Evolutionary conservation across 2,113 vertebrate genomes (phyloP).

Genomic region (Octodon degus): DNA sequence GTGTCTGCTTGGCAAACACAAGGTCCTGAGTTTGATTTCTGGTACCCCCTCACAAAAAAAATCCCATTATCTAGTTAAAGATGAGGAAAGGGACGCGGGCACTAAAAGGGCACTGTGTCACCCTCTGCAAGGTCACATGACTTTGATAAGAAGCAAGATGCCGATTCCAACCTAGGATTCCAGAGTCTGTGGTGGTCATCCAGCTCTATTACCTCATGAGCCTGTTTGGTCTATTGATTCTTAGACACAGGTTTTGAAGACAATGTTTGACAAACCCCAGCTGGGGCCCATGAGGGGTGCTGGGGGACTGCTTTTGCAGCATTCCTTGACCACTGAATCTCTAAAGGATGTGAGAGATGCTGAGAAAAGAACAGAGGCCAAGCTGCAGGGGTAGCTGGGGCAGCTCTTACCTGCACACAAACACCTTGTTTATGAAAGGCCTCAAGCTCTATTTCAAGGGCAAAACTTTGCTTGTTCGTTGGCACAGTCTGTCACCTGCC

Average conservation of each 20-base stretch:
- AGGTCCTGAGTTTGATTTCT: no score
- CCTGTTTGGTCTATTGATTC: neutral
- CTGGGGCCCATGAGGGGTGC: neutral
- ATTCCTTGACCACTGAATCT: neutral
- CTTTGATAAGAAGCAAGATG: neutral
- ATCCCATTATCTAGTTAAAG: neutral
- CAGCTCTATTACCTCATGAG: neutral
- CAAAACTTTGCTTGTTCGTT: neutral
- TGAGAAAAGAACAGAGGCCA: neutral
- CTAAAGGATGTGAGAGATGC: neutral
- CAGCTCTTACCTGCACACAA: neutral
- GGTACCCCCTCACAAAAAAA: no score
- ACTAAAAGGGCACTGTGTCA: neutral
- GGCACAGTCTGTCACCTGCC: neutral
- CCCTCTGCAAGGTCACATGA: neutral
- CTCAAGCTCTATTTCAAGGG: neutral
- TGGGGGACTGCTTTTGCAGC: neutral
- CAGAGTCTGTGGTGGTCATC: accelerated
- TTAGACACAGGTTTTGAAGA: neutral
- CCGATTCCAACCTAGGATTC: neutral
- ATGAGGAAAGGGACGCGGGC: neutral
- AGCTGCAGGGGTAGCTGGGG: neutral
- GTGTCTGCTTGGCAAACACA: no score
- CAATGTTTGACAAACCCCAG: neutral
- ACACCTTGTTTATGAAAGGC: neutral